phyloP scores from a whole-genome alignment of 2,888 invertebrate species.

The Zaprionus lineosus region DNA sequence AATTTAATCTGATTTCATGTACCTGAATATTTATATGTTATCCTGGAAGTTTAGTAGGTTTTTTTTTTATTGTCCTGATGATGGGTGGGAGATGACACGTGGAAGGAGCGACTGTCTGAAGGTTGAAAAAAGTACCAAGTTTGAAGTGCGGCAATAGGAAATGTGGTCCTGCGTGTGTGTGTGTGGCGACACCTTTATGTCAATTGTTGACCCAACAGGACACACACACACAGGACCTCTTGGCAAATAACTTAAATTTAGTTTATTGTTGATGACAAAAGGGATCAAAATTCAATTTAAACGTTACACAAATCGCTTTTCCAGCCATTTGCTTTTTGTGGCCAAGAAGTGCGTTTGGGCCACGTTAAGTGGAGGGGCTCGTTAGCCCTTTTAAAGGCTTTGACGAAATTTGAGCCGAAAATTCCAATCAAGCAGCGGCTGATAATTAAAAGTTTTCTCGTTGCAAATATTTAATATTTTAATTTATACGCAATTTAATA shows the following conservation, averaged over 20 bases:
- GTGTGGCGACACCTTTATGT: constrained; percentile 47
- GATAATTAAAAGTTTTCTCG: constrained; percentile 72
- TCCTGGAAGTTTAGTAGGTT: background rate
- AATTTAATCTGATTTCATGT: constrained; percentile 79
- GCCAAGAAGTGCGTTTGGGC: background rate
- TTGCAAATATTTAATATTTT: constrained; percentile 78
- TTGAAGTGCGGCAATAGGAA: constrained; percentile 19
- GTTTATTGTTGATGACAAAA: constrained; percentile 63
- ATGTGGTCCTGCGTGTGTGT: constrained; percentile 25
- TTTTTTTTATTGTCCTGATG: background rate
- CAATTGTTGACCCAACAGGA: background rate
- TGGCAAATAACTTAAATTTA: constrained; percentile 38
- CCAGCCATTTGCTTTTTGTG: constrained; percentile 15
- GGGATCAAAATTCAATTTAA: constrained; percentile 81
- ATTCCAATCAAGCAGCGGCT: constrained; percentile 44
- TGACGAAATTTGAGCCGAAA: constrained; percentile 37
- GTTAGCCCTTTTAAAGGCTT: constrained; percentile 39
- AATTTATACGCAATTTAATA: constrained; percentile 80
- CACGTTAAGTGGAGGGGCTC: constrained; percentile 40
- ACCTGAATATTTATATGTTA: constrained; percentile 72
- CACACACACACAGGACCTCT: constrained; percentile 7
- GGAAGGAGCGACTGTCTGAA: constrained; percentile 23
- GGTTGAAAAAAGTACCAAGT: background rate
- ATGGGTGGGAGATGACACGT: background rate
- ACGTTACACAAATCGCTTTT: constrained; percentile 74